Evolutionary conservation across 2,113 vertebrate genomes (phyloP), one percentile per base, ranked within the genome.

Genomic region (Hyperopisus bebe): DNA sequence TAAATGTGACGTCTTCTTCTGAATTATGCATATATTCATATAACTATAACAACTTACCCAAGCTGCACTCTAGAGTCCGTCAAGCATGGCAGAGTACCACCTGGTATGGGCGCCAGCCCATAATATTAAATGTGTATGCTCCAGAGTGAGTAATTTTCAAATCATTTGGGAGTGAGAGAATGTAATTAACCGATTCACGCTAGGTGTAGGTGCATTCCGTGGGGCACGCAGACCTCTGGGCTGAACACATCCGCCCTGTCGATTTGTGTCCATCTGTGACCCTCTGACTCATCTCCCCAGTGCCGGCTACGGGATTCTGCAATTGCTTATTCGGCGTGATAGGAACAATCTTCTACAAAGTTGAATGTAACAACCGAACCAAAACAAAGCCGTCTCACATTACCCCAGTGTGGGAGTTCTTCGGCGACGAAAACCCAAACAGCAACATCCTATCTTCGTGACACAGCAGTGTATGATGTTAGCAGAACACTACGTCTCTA

Each of bases 321-420:
- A 4, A 84, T 44, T n/a, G 48, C 85, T 55, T 53, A 87, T 31
- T 87, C 2, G n/a, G 85, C 50, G 48, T 87, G 50, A 53, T 39
- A 55, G 27, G 24, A 47, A 11, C 21, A 24, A 47, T 84, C 21
- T 84, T 84, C 46, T n/a, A n/a, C 82, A n/a, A 84, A 44, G 44
- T 84, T n/a, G 39, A 55, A 39, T 88, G 19, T n/a, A 66, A 44
- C 87, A 62, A n/a, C 46, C 46, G 2, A 42, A 42, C 8, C 15
- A 46, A 88, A 88, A 88, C 53, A 58, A 62, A 55, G 55, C 21
- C 21, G 24, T 58, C 51, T 87, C 86, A 39, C 86, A 87, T 53
- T 53, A 88, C 87, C 19, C 53, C 35, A 19, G 55, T 6, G 24
- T 11, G 55, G 35, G 35, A 35, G 17, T 9, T 88, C 48, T 46